Evolutionary conservation across 2,113 vertebrate genomes (phyloP).

Genomic region (Oxyruncus cristatus): DNA sequence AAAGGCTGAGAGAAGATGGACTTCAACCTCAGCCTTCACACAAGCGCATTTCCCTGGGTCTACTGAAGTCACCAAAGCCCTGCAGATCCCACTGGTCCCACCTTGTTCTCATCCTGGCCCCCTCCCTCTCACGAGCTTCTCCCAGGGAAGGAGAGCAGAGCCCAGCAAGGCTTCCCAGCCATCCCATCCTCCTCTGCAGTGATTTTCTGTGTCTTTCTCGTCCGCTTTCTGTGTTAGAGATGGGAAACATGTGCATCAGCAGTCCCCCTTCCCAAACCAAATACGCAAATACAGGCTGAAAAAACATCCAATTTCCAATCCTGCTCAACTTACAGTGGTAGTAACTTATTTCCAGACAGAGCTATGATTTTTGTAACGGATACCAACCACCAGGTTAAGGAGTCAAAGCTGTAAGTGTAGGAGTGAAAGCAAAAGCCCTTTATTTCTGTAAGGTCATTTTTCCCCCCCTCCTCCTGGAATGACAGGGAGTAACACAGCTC

Average conservation of each 20-base stretch:
- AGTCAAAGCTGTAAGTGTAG: not conserved
- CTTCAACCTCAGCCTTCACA: not conserved
- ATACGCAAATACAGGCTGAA: not conserved
- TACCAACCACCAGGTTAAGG: not conserved
- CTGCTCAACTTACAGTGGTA: not conserved
- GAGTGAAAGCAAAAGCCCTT: not conserved
- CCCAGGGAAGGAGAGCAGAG: not conserved
- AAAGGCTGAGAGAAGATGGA: not conserved
- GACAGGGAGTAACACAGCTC: not conserved
- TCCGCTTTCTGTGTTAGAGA: not conserved
- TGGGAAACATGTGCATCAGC: not conserved
- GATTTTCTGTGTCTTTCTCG: not conserved
- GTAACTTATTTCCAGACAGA: not conserved
- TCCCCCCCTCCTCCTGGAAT: not conserved
- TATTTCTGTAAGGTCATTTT: not conserved
- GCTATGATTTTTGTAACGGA: not conserved
- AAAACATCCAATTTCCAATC: not conserved
- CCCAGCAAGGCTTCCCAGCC: not conserved
- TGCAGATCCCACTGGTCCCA: not conserved
- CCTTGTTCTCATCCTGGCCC: not conserved
- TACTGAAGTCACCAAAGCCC: not conserved
- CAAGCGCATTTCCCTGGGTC: rapidly evolving
- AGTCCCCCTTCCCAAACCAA: not conserved
- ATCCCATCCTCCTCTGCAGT: not conserved
- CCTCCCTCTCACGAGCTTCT: not conserved